Conservation (phyloP, 2,113 vertebrate species). For the Polyodon spathula region DNA sequence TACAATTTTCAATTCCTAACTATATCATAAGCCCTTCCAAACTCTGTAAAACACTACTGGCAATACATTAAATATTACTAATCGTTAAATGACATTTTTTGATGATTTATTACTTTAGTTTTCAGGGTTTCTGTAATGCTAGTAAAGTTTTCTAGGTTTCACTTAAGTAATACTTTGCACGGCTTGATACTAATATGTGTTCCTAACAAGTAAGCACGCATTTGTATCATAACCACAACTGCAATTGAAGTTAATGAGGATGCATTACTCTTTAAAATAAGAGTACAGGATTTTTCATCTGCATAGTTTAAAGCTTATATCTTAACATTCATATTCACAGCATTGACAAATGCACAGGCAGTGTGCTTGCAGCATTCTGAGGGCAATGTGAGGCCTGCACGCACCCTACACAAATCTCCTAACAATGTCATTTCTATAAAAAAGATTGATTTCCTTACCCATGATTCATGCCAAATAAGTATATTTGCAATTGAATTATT, state of each 20-base stretch:
- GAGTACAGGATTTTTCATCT: slow-evolving; percentile 31
- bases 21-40: too few relatives aligned
- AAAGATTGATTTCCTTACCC: neutral
- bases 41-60: too few relatives aligned
- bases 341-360: slow-evolving; percentile 21
- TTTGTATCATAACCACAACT: slow-evolving; percentile 21
- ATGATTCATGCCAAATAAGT: neutral
- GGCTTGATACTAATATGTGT: neutral
- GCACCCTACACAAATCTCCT: slow-evolving; percentile 5
- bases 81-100: too few relatives aligned
- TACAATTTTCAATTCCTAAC: too few relatives aligned
- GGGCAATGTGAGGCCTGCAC: slow-evolving; percentile 25
- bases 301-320: slow-evolving; percentile 41
- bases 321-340: slow-evolving; percentile 27
- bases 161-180: too few relatives aligned
- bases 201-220: neutral
- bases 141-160: too few relatives aligned
- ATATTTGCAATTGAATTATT: neutral
- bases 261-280: slow-evolving; percentile 18
- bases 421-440: neutral
- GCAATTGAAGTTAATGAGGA: slow-evolving; percentile 13
- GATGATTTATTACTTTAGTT: too few relatives aligned
- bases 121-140: too few relatives aligned
- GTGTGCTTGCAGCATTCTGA: slow-evolving; percentile 35
- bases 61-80: too few relatives aligned